These are phyloP conservation scores for Apodemus sylvaticus DNA, from an alignment of 2,113 vertebrate species.

Conservation along the genomic window DNA sequence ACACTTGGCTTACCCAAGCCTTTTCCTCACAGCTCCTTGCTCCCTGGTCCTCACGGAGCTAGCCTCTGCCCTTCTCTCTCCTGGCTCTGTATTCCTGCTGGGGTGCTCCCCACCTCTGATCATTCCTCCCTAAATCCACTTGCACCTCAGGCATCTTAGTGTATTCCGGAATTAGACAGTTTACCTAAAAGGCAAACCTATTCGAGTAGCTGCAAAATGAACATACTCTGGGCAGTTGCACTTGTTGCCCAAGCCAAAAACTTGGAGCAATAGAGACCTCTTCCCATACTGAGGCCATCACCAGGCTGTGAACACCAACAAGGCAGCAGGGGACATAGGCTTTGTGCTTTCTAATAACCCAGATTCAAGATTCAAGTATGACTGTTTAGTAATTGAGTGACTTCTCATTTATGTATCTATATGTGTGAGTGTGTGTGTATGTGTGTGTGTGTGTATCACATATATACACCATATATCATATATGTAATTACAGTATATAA, in stretches of 20 bases:
- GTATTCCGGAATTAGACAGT: background rate
- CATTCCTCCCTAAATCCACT: background rate
- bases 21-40: background rate
- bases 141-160: no score
- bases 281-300: background rate
- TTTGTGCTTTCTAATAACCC: background rate
- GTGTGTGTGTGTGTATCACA: accelerated
- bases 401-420: no score
- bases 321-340: background rate
- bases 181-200: background rate
- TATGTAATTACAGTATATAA: background rate
- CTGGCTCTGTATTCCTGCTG: background rate
- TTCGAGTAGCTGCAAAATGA: background rate
- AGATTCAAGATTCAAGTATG: no score
- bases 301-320: background rate
- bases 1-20: background rate
- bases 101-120: background rate
- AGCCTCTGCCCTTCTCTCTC: background rate
- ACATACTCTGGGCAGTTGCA: background rate
- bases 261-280: background rate
- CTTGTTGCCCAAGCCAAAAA: background rate
- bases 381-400: background rate
- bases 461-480: background rate
- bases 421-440: background rate
- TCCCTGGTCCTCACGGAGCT: no score